Base-by-base conservation (phyloP, 2,113 vertebrate genomes). In the Takifugu bimaculatus region DNA sequence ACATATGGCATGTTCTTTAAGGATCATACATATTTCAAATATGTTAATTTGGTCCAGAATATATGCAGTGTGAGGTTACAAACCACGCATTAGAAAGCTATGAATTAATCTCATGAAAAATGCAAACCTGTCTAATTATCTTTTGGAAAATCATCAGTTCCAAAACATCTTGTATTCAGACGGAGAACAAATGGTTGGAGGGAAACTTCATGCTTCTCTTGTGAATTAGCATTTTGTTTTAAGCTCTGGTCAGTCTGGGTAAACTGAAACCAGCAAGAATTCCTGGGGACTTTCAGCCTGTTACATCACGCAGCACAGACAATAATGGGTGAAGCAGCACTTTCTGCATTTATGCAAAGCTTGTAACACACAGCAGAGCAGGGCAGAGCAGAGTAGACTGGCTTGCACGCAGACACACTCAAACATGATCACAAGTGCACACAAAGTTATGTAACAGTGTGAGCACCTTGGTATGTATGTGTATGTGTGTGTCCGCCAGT, bases 91-190 rank as follows among this genome's bases (percentile, higher is more conserved):
- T 77, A 80, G 73, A 77, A 69, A 81, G 66, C 63, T 58, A 69
- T 72, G 69, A 83, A 73, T 83, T 79, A 75, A 79, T 76, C 78
- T 86, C 72, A 85, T 84, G 82, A 86, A 85, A 87, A 79, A 84
- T 83, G 73, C 75, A 87, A 80, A 70, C 47, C 63, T 76, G 65
- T 70, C 79, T 72, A 83, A 85, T 81, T 81, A 81, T 84, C 81
- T 72, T 55, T 60, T 42, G 70, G 64, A 65, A 72, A 57, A 75
- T 68, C 54, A 78, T 84, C 63, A 85, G 69, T 85, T 84, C 60
- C 71, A 71, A 85, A 85, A 79, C 59, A 79, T 79, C 59, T 80
- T 64, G 72, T 57, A 62, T 72, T 77, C 10, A 73, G 61, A 69
- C 28, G 56, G 9, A 54, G 56, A 45, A 65, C 65, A 79, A 70